These are phyloP conservation scores for Pseudomyrmex sp. DNA, from an alignment of 1,140 invertebrate species.

Conservation along the genomic window DNA sequence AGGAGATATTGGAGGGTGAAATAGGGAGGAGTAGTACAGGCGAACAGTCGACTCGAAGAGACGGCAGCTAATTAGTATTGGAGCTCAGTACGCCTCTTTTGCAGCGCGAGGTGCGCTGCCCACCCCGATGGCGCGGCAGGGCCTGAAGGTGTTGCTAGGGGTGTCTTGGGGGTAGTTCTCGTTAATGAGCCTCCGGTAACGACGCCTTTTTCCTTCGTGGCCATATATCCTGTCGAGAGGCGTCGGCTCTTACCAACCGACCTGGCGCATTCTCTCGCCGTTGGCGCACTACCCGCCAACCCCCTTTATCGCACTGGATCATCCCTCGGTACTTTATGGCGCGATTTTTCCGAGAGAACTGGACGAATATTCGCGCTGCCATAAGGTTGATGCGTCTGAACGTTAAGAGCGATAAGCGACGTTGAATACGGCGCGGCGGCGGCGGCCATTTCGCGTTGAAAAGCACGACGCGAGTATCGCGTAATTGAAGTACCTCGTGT, in stretches of 20 bases:
- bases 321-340: conserved; percentile 50
- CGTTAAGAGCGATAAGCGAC: not conserved
- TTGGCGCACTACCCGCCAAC: conserved; percentile 14
- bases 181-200: conserved; percentile 78
- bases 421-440: not conserved
- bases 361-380: conserved; percentile 40
- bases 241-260: conserved; percentile 44
- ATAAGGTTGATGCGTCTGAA: conserved; percentile 18
- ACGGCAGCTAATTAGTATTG: conserved; percentile 76
- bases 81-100: conserved; percentile 51
- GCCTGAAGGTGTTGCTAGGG: conserved; percentile 70
- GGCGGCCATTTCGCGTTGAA: no score
- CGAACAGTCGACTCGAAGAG: conserved; percentile 65
- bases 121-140: conserved; percentile 19
- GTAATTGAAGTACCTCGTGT: conserved; percentile 11
- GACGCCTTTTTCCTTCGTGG: conserved; percentile 74
- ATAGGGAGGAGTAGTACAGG: not conserved
- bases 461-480: no score
- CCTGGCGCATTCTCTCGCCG: conserved; percentile 62
- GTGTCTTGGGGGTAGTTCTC: conserved; percentile 77
- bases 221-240: conserved; percentile 70
- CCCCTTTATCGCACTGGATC: conserved; percentile 45
- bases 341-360: conserved; percentile 43
- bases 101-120: conserved; percentile 23
- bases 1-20: conserved; percentile 50